Base-by-base conservation (phyloP, 2,113 vertebrate genomes). In the Entosphenus tridentatus region DNA sequence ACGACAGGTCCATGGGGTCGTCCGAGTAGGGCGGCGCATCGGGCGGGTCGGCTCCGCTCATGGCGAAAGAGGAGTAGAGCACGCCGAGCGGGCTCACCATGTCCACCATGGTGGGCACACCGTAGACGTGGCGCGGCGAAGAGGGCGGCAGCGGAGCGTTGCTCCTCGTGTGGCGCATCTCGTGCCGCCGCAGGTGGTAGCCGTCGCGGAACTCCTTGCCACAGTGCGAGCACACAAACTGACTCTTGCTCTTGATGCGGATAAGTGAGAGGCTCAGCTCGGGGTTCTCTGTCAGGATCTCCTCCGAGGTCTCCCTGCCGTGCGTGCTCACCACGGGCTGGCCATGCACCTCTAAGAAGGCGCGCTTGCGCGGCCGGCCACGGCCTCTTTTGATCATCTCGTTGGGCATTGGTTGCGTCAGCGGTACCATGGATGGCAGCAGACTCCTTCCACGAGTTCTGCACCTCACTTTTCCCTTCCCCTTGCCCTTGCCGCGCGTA, bases 201-300 rank as follows among this genome's bases (percentile, higher is more conserved):
- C 87, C 85, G 70, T 98, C 89, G 0, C 87, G 90, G 71, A 96
- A 93, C 0, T 92, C 85, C 74, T 98, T 97, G 7, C 89, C 88
- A 8, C 93, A 98, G 7, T 90, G 81, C 65, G 86, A 85, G 2
- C 92, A 96, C 0, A 88, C 85, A 72, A 88, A 88, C 72, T 93
- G 80, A 9, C 81, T 84, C 1, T 81, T 85, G 69, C 90, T 86
- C 55, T 87, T 82, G 69, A 81, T 78, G 13, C 81, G 78, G 71
- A 77, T 80, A 0, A 86, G 84, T 13, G 80, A 78, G 39, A n/a
- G 62, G 5, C 57, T 17, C 67, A 70, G 70, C 70, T 67, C 14
- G 10, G 70, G 65, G 39, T 68, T 56, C 68, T 81, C 82, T 13
- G 90, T 89, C 75, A 85, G 82, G 14, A 82, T 8, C n/a, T 21